Evolutionary conservation across 2,797 vertebrate species (phyloP), one percentile per base, ranked within the genome.

Genomic region (Hipposideros larvatus): DNA sequence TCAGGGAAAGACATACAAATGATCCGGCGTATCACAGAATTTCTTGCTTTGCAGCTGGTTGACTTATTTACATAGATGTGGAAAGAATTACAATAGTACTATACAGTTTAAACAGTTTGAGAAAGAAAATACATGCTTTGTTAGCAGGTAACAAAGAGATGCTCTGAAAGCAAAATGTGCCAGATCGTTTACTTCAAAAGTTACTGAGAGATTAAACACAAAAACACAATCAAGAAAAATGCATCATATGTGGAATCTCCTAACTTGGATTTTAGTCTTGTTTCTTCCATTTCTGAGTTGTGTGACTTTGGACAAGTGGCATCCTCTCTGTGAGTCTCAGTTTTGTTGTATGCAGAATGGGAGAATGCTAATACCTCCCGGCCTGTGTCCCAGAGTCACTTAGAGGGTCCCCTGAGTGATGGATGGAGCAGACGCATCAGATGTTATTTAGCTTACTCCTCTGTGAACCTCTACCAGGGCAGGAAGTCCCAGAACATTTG

Each of bases 341-440:
- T 55, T 88, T 53, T 85, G 24, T 26, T 21, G 5, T 41, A 59
- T 74, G 31, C 13, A 9, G 61, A 70, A 46, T 73, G n/a, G 41
- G 41, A 90, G 48, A 53, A 63, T 51, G 41, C 22, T n/a, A 4
- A 24, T 2, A 11, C 24, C 48, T 90, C 75, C 21, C 2, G 11
- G 55, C 5, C 70, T 15, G 2, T 19, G 24, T 28, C 68, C 46
- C 79, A 43, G 34, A 22, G 48, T 53, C 10, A 1, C 48, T 5
- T 3, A 4, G 51, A 91, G 37, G 13, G 43, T 61, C 66, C 37
- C 26, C 11, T 46, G 26, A 37, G 89, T 53, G 34, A 74, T 6
- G 2, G 79, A 4, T 53, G 24, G 43, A n/a, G 7, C 10, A 28
- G 57, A 8, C 7, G 9, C 8, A 4, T 0, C 0, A 0, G 11